Base-by-base conservation (phyloP, 1,140 invertebrate genomes). In the Fopius arisanus region DNA sequence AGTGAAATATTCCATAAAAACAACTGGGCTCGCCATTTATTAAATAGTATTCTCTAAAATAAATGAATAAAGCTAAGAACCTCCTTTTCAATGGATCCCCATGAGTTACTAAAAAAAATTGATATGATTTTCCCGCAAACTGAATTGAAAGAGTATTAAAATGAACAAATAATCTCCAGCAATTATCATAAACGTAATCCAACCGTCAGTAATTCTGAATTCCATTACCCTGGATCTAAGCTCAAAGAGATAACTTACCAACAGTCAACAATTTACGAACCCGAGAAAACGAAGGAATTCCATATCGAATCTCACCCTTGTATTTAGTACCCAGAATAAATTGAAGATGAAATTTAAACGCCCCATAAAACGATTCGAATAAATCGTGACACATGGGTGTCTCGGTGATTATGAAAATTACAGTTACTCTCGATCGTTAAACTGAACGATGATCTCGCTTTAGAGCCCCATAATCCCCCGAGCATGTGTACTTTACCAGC, bases 401-500 rank as follows among this genome's bases (percentile, higher is more conserved):
- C 23, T 59, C 23, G 23, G 21, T 59, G 21, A 59, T 59, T 59
- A 59, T 59, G 19, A 59, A 59, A 59, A 23, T 26, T 59, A 28
- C 43, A 48, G 43, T 48, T 48, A 21, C 21, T 12, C 4, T 59
- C 54, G 23, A 28, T 28, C 54, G 23, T 59, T 59, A 59, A 59
- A 59, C 54, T 28, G 9, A 59, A 26, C 54, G 19, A 23, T 59
- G 54, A 59, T 28, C 19, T 59, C 23, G 54, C 54, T 59, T 59
- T 59, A 59, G 19, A 59, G 19, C 23, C 54, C 23, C 19, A 59
- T 59, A 59, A 59, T 23, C 54, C 54, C 16, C 7, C 16, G 14
- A 48, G 43, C 43, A 48, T 48, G 23, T 59, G 54, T 59, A 59
- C 54, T 59, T 59, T 26, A 59, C 19, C 19, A 59, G 54, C 54